Evolutionary conservation across 37 sponge, comb jelly and placozoan species (phyloP).

Genomic region (Aphrocallistes beatrix): DNA sequence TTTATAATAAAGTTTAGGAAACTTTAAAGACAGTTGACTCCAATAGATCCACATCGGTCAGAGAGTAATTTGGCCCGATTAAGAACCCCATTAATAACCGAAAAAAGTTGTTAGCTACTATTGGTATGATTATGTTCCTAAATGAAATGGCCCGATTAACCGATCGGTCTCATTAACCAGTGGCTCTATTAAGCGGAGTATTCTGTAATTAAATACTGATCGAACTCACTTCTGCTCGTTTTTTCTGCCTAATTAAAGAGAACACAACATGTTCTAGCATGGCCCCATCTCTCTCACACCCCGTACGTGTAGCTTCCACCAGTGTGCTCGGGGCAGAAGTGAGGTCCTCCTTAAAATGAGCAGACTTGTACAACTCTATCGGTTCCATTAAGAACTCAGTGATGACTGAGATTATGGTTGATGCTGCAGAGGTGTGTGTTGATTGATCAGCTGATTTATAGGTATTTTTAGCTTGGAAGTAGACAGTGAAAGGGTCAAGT

Average conservation of each 20-base stretch:
- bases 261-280: neutral
- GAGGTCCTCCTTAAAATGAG: neutral
- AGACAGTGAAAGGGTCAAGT: neutral
- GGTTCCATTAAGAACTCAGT: constrained; percentile 9
- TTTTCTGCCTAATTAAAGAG: neutral
- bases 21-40: too few species aligned
- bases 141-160: too few species aligned
- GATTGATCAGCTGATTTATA: neutral
- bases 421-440: neutral
- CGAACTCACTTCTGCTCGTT: neutral
- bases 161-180: too few species aligned
- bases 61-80: too few species aligned
- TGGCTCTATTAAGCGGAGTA: too few species aligned
- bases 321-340: neutral
- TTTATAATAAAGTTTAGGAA: too few species aligned
- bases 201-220: too few species aligned
- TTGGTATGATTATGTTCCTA: too few species aligned
- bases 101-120: too few species aligned
- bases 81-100: too few species aligned
- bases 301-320: neutral
- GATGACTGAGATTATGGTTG: neutral
- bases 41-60: too few species aligned
- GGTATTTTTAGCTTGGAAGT: neutral
- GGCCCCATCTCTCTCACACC: neutral
- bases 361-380: neutral